These are phyloP conservation scores for Xenus cinereus DNA, from an alignment of 2,113 vertebrate genomes.

Conservation along the genomic window DNA sequence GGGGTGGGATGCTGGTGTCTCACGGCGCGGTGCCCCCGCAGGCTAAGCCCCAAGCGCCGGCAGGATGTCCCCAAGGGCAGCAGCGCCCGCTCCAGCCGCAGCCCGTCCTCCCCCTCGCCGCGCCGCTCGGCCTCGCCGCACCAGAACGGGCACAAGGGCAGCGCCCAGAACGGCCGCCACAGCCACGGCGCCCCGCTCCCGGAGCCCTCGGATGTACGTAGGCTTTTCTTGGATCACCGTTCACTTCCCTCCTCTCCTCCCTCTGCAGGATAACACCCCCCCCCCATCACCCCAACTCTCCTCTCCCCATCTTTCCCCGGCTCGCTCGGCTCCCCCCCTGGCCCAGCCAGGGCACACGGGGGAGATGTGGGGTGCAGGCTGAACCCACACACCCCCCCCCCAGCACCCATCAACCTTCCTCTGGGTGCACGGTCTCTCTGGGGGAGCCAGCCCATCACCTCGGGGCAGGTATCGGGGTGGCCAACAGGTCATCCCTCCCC, in stretches of 20 bases:
- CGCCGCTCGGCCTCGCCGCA: slow-evolving; percentile 80
- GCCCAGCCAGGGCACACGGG: neutral
- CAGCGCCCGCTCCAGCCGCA: slow-evolving; percentile 79
- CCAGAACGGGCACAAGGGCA: slow-evolving; percentile 91
- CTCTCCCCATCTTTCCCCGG: neutral
- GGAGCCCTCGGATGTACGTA: slow-evolving; percentile 93
- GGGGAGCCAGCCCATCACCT: neutral
- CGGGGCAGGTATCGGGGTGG: neutral
- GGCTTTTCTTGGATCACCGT: slow-evolving; percentile 74
- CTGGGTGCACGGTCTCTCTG: neutral
- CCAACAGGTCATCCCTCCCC: neutral
- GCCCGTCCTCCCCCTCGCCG: slow-evolving; percentile 78
- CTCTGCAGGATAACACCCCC: neutral
- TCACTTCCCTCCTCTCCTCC: slow-evolving; percentile 41
- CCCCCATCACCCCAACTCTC: neutral
- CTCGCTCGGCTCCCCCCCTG: neutral
- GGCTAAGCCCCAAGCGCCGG: slow-evolving; percentile 83
- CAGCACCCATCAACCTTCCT: neutral
- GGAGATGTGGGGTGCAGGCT: neutral
- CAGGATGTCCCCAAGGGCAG: slow-evolving; percentile 80
- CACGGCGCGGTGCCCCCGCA: neutral
- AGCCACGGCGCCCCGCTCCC: slow-evolving; percentile 75
- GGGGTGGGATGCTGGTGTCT: neutral
- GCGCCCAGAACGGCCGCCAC: slow-evolving; percentile 85
- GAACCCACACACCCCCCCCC: neutral